Evolutionary conservation across 64 coral and sea anemone genomes (phyloP), one percentile per base, ranked within the genome.

Genomic region (Montipora capricornis): DNA sequence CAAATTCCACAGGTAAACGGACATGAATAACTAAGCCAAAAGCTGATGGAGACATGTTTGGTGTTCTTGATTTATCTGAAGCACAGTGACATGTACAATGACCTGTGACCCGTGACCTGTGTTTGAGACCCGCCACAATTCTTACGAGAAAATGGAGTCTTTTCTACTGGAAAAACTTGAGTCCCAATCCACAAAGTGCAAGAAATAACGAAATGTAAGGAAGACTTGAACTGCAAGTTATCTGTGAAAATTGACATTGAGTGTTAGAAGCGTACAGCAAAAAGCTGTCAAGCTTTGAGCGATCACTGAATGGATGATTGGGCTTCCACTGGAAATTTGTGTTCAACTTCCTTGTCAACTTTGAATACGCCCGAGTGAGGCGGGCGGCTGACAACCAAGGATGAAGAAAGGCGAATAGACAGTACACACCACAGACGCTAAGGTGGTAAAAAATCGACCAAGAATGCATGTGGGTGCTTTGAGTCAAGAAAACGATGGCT

Each of bases 171-270:
- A 79, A 79, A 52, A 8, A 79, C 9, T 22, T 84, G 8, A 84
- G 81, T 84, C 81, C 81, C 66, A 84, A 19, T 44, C 81, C 81
- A 44, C 81, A 84, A 10, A 84, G 57, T 16, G 81, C 81, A 44
- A 84, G 81, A 48, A 84, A 66, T 51, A 84, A 4, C 0, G 81
- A 84, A 20, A 84, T 62, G 66, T 66, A 84, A 29, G 81, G 81
- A 4, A 84, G 66, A 16, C 58, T 70, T 4, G 81, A 46, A 20
- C 81, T 84, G 15, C 81, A 84, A 8, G 81, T 67, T 84, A 84
- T 84, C 81, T 84, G 57, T 8, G 81, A 84, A 59, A 84, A 84
- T 58, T 84, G 81, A n/a, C 81, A 84, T 19, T 84, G 81, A 13
- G 81, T 67, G 45, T 84, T 84, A 44, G 66, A 57, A 66, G 81